Evolutionary conservation across 1,140 invertebrate species (phyloP).

Genomic region (Heterodera schachtii): DNA sequence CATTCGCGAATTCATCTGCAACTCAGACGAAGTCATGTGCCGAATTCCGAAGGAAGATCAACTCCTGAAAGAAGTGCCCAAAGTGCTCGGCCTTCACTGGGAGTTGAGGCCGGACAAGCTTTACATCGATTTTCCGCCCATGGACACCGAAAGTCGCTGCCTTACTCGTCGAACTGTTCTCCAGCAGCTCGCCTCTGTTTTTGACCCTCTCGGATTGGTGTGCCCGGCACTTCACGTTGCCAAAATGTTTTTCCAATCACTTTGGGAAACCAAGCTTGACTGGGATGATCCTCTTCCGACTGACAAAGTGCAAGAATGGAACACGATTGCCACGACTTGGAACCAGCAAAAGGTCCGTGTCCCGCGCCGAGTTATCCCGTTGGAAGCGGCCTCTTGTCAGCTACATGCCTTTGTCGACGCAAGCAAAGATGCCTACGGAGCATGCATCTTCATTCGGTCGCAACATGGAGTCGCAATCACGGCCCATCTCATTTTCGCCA

Average conservation of each 20-base stretch:
- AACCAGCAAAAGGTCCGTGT: neutral
- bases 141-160: slow-evolving; percentile 3
- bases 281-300: slow-evolving; percentile 2
- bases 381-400: neutral
- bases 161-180: slow-evolving; percentile 37
- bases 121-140: slow-evolving; percentile 35
- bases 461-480: too few species aligned
- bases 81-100: slow-evolving; percentile 48
- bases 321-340: neutral
- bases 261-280: slow-evolving; percentile 35
- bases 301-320: neutral
- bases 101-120: slow-evolving; percentile 26
- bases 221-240: slow-evolving; percentile 19
- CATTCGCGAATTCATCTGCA: slow-evolving; percentile 37
- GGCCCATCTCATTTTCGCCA: slow-evolving; percentile 27
- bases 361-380: neutral
- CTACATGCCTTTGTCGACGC: neutral
- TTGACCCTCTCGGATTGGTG: slow-evolving; percentile 39
- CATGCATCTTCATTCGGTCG: slow-evolving; percentile 31
- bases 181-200: slow-evolving; percentile 19
- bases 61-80: slow-evolving; percentile 2
- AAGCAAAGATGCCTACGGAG: slow-evolving; percentile 36
- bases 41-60: slow-evolving; percentile 24
- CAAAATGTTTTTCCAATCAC: slow-evolving; percentile 28
- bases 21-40: slow-evolving; percentile 19